Conservation (phyloP, 2,888 invertebrate genomes). For the Auanema freiburgensis region DNA sequence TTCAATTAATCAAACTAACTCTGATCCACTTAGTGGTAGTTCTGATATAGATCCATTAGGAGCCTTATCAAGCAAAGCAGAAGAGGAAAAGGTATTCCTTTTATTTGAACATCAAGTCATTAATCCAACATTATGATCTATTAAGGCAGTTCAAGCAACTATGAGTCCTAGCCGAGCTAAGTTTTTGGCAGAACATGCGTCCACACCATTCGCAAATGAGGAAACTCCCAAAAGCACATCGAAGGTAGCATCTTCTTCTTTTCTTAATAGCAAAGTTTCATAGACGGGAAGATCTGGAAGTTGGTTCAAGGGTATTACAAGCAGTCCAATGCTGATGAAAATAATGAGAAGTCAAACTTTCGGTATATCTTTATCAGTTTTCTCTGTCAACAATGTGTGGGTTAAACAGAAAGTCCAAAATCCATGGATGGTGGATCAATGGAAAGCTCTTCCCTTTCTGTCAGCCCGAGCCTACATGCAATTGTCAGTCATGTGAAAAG, state of each 20-base stretch:
- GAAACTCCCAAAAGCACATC: conserved; percentile 27
- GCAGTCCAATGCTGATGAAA: conserved; percentile 50
- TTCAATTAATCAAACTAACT: background rate
- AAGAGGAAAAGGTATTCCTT: background rate
- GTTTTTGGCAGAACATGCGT: conserved; percentile 53
- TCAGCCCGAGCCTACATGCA: conserved; percentile 50
- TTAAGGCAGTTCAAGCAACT: conserved; percentile 23
- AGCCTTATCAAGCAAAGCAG: background rate
- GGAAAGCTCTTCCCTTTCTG: conserved; percentile 4
- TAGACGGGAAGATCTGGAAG: conserved; percentile 23
- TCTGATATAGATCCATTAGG: background rate
- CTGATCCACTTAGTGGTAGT: background rate
- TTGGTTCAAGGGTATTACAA: conserved; percentile 57
- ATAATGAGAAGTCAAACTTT: conserved; percentile 51
- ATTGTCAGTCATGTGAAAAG: conserved; percentile 55
- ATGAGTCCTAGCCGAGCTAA: conserved; percentile 58
- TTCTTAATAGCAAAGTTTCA: background rate
- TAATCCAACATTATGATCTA: too few relatives aligned
- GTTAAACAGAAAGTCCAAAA: conserved; percentile 16
- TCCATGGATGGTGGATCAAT: conserved; percentile 3
- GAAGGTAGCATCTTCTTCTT: background rate
- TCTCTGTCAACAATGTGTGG: background rate
- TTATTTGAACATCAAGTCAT: too few relatives aligned
- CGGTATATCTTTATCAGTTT: conserved; percentile 24
- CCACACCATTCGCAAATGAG: conserved; percentile 47